These are phyloP conservation scores for Drosophila mulleri DNA, from an alignment of 2,888 invertebrate species.

Conservation along the genomic window DNA sequence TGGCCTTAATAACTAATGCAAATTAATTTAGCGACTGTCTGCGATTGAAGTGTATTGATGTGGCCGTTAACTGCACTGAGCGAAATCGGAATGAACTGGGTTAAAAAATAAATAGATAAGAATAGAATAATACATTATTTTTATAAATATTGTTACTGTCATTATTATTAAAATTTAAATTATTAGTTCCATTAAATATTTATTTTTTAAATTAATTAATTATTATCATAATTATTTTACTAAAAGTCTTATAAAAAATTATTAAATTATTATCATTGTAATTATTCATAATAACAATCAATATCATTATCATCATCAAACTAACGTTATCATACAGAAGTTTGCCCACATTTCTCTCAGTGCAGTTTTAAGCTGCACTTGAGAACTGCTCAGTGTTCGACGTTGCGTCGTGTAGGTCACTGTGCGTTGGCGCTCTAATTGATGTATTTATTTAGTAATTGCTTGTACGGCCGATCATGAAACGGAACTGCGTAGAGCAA, in stretches of 20 bases:
- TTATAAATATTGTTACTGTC: too few species aligned
- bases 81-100: neutral
- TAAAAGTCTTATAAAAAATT: too few species aligned
- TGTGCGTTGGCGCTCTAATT: constrained; percentile 76
- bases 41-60: constrained; percentile 59
- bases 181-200: too few species aligned
- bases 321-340: too few species aligned
- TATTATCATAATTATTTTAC: too few species aligned
- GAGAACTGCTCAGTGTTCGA: constrained; percentile 31
- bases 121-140: too few species aligned
- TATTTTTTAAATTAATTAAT: too few species aligned
- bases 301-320: too few species aligned
- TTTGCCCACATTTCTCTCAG: constrained; percentile 10
- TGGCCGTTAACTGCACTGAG: constrained; percentile 40
- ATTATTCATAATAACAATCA: too few species aligned
- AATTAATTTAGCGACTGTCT: constrained; percentile 66
- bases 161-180: too few species aligned
- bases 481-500: constrained; percentile 65
- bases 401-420: constrained; percentile 70
- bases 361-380: constrained; percentile 33
- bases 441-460: constrained; percentile 73
- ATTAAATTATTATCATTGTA: neutral
- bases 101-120: too few species aligned
- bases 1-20: constrained; percentile 77
- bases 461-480: constrained; percentile 36